These are phyloP conservation scores for Panopea generosa DNA, from an alignment of 2,888 invertebrate genomes.

Conservation along the genomic window DNA sequence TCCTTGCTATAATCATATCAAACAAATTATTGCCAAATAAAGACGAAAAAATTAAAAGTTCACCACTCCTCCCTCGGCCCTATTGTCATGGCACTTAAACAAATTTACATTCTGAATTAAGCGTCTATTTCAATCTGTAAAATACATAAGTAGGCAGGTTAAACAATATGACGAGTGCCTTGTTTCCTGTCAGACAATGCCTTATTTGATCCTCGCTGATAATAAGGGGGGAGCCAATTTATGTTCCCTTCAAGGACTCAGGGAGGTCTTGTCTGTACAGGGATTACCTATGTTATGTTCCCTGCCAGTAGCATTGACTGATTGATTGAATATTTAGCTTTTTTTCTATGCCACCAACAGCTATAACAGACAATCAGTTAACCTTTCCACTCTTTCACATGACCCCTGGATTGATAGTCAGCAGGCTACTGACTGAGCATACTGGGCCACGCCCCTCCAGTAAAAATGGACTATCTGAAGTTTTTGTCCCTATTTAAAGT, in stretches of 20 bases:
- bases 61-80: slow-evolving; percentile 37
- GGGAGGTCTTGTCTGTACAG: too few relatives aligned
- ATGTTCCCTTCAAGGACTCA: too few relatives aligned
- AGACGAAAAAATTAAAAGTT: slow-evolving; percentile 46
- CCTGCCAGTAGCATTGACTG: too few relatives aligned
- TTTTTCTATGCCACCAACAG: too few relatives aligned
- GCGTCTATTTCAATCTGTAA: slow-evolving; percentile 44
- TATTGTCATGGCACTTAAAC: slow-evolving; percentile 47
- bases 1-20: slow-evolving; percentile 57
- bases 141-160: slow-evolving; percentile 46
- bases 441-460: too few relatives aligned
- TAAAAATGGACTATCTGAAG: too few relatives aligned
- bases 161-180: slow-evolving; percentile 47
- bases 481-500: too few relatives aligned
- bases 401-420: too few relatives aligned
- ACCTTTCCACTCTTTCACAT: too few relatives aligned
- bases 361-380: too few relatives aligned
- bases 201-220: slow-evolving; percentile 17
- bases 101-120: slow-evolving; percentile 56
- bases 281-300: background rate
- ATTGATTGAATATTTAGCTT: too few relatives aligned
- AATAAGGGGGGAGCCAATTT: background rate
- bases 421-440: too few relatives aligned
- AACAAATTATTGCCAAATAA: slow-evolving; percentile 50
- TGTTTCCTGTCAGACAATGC: slow-evolving; percentile 40